Percentiles rank a stretch among this genome's conserved stretches.
These are phyloP conservation scores for Aphelenchoides fujianensis DNA, from an alignment of 1,140 invertebrate genomes.

Conservation along the genomic window DNA sequence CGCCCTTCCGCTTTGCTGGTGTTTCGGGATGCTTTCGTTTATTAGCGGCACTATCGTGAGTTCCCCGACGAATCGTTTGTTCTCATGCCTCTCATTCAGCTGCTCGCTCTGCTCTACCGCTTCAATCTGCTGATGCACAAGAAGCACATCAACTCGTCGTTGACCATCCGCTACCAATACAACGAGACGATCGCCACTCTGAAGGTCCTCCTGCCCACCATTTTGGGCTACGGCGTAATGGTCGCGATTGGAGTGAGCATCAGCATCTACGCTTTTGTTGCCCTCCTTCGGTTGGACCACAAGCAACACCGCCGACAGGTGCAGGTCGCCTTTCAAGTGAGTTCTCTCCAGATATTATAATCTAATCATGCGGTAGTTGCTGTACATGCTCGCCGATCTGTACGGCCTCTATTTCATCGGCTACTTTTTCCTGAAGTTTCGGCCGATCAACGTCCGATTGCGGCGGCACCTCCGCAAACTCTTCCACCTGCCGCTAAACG, in stretches of 20 bases:
- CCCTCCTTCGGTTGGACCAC: too few species aligned
- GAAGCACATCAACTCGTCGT: neutral
- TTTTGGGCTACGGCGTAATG: constrained; percentile 12
- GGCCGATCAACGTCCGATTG: constrained; percentile 5
- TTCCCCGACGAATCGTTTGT: neutral
- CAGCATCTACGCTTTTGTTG: neutral
- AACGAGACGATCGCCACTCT: neutral
- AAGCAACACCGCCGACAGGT: neutral
- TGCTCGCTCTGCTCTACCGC: neutral
- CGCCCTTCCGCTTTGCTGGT: constrained; percentile 5
- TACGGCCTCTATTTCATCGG: constrained; percentile 9
- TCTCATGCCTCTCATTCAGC: neutral
- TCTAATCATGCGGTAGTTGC: neutral
- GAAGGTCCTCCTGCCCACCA: neutral
- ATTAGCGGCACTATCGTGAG: neutral
- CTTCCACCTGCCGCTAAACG: neutral
- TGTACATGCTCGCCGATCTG: constrained; percentile 18
- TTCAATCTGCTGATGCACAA: neutral
- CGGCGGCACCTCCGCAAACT: neutral
- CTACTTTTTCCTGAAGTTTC: constrained; percentile 6
- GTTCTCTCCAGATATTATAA: too few species aligned
- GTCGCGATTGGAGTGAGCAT: neutral
- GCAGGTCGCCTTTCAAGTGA: constrained; percentile 16
- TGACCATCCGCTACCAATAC: constrained; percentile 8
- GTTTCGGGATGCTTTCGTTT: neutral